These are phyloP conservation scores for Watsonalla binaria DNA, from an alignment of 2,888 invertebrate genomes.

Conservation along the genomic window DNA sequence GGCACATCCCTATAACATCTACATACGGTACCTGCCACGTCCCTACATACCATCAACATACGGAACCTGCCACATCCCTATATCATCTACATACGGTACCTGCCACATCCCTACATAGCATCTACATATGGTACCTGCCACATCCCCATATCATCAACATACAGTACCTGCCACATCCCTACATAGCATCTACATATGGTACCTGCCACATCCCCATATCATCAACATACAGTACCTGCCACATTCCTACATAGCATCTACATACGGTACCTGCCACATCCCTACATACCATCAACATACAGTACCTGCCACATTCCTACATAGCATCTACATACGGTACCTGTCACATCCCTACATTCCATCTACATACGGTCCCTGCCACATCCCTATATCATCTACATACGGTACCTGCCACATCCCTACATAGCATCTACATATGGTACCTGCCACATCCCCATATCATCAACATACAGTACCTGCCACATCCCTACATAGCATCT, in stretches of 20 bases:
- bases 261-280: constrained; percentile 82
- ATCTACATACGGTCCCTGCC: too few species aligned
- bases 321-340: too few species aligned
- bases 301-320: constrained; percentile 69
- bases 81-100: constrained; percentile 94
- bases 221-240: constrained; percentile 91
- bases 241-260: constrained; percentile 84
- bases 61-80: constrained; percentile 76
- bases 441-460: constrained; percentile 40
- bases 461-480: constrained; percentile 96
- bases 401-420: constrained; percentile 80
- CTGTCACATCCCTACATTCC: too few species aligned
- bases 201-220: constrained; percentile 19
- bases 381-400: constrained; percentile 82
- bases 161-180: constrained; percentile 75
- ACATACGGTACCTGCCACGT: constrained; percentile 98
- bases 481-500: constrained; percentile 94
- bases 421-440: constrained; percentile 89
- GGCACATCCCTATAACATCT: constrained; percentile 65
- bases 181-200: constrained; percentile 93
- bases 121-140: constrained; percentile 90
- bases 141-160: constrained; percentile 84
- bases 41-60: constrained; percentile 92
- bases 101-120: constrained; percentile 49
- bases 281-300: constrained; percentile 86